Base-by-base conservation (phyloP, 2,888 invertebrate species). In the Dysmachus trigonus region DNA sequence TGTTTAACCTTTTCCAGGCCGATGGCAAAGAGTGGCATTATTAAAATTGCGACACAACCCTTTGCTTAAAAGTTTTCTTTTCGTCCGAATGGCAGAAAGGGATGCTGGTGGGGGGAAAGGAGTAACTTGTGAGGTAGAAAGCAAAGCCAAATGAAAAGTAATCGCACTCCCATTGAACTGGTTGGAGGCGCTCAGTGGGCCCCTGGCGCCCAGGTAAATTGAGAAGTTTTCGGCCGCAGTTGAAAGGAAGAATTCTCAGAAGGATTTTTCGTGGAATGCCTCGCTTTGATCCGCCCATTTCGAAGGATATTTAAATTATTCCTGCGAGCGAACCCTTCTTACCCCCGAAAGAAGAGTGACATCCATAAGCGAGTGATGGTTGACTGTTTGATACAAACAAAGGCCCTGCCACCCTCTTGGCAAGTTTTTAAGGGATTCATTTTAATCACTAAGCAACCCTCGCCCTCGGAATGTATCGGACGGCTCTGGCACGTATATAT, bases 391-490 rank as follows among this genome's bases (percentile, higher is more conserved):
- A 47, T 51, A 85, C 85, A 85, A 85, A 85, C 74, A 47, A 51
- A 74, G 85, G 31, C 38, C 4, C 53, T 51, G 74, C 85, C 85
- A 73, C 85, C 73, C 85, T 51, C 74, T 72, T 74, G 30, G 35
- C 71, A 83, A 83, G 72, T 72, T 72, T 83, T 83, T 83, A 51
- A 85, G 74, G 74, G 85, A 73, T 85, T 74, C 85, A 83, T 85
- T 85, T 74, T 85, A 85, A 85, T 85, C 85, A 74, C 85, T 72
- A 51, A 51, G 85, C 85, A 85, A 85, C 85, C 85, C 85, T 85
- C 85, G 74, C 47, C 73, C 72, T 85, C 31, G 73, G 53, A 53
- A 53, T 72, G 71, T 83, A 83, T 83, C 83, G 72, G n/a, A n/a
- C n/a, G 35, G 71, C 15, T 71, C 83, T 27, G 27, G 10, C 22